phyloP scores from a whole-genome alignment of 2,888 invertebrate genomes.

The Nomada goodeniana region DNA sequence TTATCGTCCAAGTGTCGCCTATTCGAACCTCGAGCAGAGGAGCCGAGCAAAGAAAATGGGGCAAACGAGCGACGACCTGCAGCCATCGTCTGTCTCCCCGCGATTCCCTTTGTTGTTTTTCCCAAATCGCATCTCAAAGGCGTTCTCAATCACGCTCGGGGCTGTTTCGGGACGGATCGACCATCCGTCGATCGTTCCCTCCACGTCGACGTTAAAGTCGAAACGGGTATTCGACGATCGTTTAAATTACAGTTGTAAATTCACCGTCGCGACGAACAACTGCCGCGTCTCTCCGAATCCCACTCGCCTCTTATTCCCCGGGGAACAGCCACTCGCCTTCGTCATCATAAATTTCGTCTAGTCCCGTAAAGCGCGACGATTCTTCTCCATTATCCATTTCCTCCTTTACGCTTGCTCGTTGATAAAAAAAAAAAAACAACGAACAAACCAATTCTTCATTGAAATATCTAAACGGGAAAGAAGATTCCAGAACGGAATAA shows the following conservation, averaged over 20 bases:
- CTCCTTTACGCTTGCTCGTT: not conserved
- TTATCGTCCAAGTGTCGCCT: constrained; percentile 2
- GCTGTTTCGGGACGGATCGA: constrained; percentile 12
- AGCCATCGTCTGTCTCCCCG: constrained; percentile 17
- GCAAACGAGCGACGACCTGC: constrained; percentile 7
- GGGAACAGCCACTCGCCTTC: constrained; percentile 7
- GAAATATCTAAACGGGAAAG: too few species aligned
- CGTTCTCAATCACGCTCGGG: constrained; percentile 31
- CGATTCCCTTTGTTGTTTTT: constrained; percentile 26
- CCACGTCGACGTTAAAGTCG: constrained; percentile 3
- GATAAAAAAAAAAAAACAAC: not conserved
- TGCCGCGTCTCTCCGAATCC: constrained; percentile 20
- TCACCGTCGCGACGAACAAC: constrained; percentile 24
- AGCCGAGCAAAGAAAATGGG: not conserved
- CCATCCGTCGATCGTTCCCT: not conserved
- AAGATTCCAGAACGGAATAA: too few species aligned
- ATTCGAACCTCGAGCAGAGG: not conserved
- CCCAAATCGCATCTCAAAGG: constrained; percentile 39
- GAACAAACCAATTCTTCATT: too few species aligned
- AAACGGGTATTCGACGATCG: constrained; percentile 25
- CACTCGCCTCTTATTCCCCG: not conserved
- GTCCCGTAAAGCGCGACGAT: constrained; percentile 21
- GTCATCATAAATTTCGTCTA: constrained; percentile 35
- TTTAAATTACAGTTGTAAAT: constrained; percentile 41
- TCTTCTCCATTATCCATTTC: not conserved